A percentile compares a stretch with the other conserved stretches of the same genome.
Conservation (phyloP, 2,888 invertebrate species). For the Chydorus sphaericus region DNA sequence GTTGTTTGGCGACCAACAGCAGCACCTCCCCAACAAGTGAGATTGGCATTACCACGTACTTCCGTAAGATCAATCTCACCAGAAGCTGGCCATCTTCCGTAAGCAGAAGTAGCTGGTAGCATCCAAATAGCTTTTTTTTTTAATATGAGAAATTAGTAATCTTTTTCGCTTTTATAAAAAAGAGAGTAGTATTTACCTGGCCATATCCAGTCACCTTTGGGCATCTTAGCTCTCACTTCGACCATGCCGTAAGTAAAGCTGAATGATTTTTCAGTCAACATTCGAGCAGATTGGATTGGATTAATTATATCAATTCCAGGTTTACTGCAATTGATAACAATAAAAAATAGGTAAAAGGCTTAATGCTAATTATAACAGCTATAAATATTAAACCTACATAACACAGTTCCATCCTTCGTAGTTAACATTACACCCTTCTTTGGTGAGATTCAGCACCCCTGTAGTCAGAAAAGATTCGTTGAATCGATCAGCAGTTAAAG, state of each 20-base stretch:
- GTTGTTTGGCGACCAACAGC: constrained; percentile 21
- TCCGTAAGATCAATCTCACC: constrained; percentile 32
- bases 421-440: no score
- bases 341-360: not conserved
- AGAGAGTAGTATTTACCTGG: no score
- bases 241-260: constrained; percentile 24
- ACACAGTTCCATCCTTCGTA: constrained; percentile 19
- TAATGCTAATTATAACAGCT: not conserved
- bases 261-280: constrained; percentile 22
- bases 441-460: constrained; percentile 17
- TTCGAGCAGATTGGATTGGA: constrained; percentile 25
- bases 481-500: constrained; percentile 21
- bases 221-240: constrained; percentile 25
- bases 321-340: no score
- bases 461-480: constrained; percentile 21
- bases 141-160: no score
- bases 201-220: constrained; percentile 28
- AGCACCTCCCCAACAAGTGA: constrained; percentile 7
- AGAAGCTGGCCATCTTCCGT: constrained; percentile 29
- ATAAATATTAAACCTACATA: not conserved
- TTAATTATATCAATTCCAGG: constrained; percentile 21
- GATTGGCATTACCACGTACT: constrained; percentile 26
- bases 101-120: constrained; percentile 25
- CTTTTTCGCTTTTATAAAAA: no score
- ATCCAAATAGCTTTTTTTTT: constrained; percentile 26